Base-by-base conservation (phyloP, 1,140 invertebrate genomes). In the Zaprionus capensis region DNA sequence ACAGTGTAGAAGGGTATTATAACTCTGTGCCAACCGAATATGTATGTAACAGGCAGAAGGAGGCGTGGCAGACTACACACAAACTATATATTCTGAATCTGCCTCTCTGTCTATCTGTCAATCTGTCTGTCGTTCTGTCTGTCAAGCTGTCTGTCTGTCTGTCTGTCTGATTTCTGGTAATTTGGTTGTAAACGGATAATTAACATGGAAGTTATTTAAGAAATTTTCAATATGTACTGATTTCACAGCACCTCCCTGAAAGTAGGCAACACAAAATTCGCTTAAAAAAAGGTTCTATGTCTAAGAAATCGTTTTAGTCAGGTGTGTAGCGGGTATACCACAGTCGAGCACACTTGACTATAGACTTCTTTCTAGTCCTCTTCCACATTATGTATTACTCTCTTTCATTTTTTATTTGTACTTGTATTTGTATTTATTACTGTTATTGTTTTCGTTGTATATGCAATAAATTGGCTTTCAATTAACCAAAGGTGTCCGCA, bases 401-500 rank as follows among this genome's bases (percentile, higher is more conserved):
- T 55, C 70, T 31, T 53, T 5, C 55, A 51, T 15, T n/a, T 15
- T 69, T 68, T 15, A 41, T 62, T 44, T 11, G 34, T 61, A 46
- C 56, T 66, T 68, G 53, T 17, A 31, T 65, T 63, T 73, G 67
- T 64, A 70, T 72, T 67, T 68, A 38, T 75, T 87, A 80, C 80
- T 88, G 70, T 31, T 9, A 78, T 67, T 56, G 69, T 78, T n/a
- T n/a, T n/a, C 5, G 9, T 34, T 11, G 31, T 34, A 11, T 34
- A 74, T 73, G 80, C 81, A 65, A 81, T 81, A 73, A 84, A 79
- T 78, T 88, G 71, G 65, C 55, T 57, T 76, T 84, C 77, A 82
- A 87, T 82, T 86, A 83, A 67, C 56, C 14, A 24, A 63, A 85
- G 82, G 82, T 86, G 82, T 86, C 57, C 57, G 51, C 55, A 57